Base-by-base conservation (phyloP, 2,113 vertebrate species). In the Zosterops lateralis region DNA sequence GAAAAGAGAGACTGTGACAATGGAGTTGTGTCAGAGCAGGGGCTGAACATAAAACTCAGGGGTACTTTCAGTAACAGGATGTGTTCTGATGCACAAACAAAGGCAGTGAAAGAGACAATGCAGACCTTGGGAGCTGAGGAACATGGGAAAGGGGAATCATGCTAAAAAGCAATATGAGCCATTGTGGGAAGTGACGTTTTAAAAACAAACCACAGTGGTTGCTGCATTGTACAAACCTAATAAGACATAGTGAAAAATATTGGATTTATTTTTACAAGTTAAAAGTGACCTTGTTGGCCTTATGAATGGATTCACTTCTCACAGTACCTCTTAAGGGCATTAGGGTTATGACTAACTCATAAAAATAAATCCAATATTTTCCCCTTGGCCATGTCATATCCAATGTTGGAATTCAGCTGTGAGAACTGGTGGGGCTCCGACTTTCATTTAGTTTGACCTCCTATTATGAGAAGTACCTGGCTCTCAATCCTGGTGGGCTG, bases 331-430 rank as follows among this genome's bases (percentile, higher is more conserved):
- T 97, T 97, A 92, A 97, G 97, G 98, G 97, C 98, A 97, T 98
- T 97, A 94, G 97, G 98, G 98, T 98, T 97, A 98, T 96, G 96
- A 97, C 96, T 97, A 97, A 96, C 98, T 98, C 98, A 98, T 98
- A 98, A 98, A 98, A 98, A 97, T 97, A 98, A 98, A 98, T 98
- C 98, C 98, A 98, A 98, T 98, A 98, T 97, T 97, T 98, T 88
- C 97, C 98, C 97, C 91, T 97, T 93, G 97, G 98, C 98, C 97
- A 97, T 98, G 98, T 98, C 97, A 96, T 96, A 97, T 97, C 97
- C 94, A 96, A 93, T 96, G 97, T 74, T 97, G 95, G 97, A 93
- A 97, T 97, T 97, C 97, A 96, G 97, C 96, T 97, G 95, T 95
- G 92, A 96, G 96, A 91, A 96, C 90, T 66, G 83, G 91, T 95